These are phyloP conservation scores for Drosophila kepulauana DNA, from an alignment of 1,140 invertebrate species.

Conservation along the genomic window DNA sequence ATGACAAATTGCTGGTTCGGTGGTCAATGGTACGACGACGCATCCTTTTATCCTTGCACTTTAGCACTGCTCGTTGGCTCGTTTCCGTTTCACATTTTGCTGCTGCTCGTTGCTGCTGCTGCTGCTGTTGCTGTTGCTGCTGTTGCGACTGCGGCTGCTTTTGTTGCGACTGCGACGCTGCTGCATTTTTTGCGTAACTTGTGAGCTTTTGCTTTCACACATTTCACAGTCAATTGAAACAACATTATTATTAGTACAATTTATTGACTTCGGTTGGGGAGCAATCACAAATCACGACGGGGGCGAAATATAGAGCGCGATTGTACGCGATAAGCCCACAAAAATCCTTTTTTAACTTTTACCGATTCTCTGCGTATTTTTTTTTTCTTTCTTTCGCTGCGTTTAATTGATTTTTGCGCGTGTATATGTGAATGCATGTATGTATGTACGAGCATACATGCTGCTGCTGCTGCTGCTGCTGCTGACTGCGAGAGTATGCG, in stretches of 20 bases:
- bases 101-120: constrained; percentile 46
- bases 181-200: constrained; percentile 80
- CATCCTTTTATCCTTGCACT: constrained; percentile 64
- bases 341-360: constrained; percentile 45
- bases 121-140: constrained; percentile 38
- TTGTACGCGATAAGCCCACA: constrained; percentile 35
- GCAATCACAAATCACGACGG: neutral
- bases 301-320: constrained; percentile 17
- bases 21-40: constrained; percentile 65
- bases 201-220: constrained; percentile 61
- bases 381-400: constrained; percentile 45
- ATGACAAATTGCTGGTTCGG: constrained; percentile 74
- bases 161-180: constrained; percentile 47
- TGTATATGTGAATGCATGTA: constrained; percentile 57
- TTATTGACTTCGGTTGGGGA: too few relatives aligned
- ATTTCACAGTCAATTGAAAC: constrained; percentile 65
- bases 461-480: neutral
- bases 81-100: constrained; percentile 72
- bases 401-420: constrained; percentile 77
- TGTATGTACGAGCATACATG: constrained; percentile 19
- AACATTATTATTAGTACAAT: constrained; percentile 53
- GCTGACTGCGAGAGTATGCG: constrained; percentile 42
- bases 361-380: constrained; percentile 7
- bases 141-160: constrained; percentile 39
- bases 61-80: constrained; percentile 52